phyloP scores from a whole-genome alignment of 2,113 vertebrate genomes.

The Aleadryas rufinucha region DNA sequence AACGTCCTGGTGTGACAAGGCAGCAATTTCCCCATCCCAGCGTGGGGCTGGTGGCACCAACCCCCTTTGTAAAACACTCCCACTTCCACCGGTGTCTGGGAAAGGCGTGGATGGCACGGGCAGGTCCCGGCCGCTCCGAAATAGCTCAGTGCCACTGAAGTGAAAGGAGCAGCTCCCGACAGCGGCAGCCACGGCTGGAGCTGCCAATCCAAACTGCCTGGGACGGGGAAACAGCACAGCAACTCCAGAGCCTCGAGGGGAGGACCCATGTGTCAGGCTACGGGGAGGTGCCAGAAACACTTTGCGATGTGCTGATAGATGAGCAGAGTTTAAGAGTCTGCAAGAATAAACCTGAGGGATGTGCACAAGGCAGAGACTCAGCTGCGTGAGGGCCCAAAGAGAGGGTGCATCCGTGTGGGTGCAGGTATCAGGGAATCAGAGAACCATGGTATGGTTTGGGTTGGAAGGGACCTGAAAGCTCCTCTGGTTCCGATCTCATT shows the following conservation, averaged over 20 bases:
- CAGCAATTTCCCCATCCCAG: rapidly evolving
- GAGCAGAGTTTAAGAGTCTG: neutral
- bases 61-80: neutral
- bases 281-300: neutral
- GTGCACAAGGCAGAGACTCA: neutral
- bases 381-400: neutral
- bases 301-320: neutral
- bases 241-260: neutral
- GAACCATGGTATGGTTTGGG: neutral
- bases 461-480: neutral
- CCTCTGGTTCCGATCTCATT: neutral
- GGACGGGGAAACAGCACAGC: neutral
- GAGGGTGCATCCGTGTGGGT: too few relatives aligned
- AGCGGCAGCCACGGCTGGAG: neutral
- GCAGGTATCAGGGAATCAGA: neutral
- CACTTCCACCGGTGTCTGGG: neutral
- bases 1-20: rapidly evolving
- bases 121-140: neutral
- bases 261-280: neutral
- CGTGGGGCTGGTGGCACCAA: neutral
- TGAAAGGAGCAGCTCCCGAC: neutral
- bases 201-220: neutral
- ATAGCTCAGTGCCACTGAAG: constrained; percentile 4
- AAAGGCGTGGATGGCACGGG: neutral
- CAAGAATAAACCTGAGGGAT: neutral